Base-by-base conservation (phyloP, 2,113 vertebrate genomes). In the Prinia subflava region DNA sequence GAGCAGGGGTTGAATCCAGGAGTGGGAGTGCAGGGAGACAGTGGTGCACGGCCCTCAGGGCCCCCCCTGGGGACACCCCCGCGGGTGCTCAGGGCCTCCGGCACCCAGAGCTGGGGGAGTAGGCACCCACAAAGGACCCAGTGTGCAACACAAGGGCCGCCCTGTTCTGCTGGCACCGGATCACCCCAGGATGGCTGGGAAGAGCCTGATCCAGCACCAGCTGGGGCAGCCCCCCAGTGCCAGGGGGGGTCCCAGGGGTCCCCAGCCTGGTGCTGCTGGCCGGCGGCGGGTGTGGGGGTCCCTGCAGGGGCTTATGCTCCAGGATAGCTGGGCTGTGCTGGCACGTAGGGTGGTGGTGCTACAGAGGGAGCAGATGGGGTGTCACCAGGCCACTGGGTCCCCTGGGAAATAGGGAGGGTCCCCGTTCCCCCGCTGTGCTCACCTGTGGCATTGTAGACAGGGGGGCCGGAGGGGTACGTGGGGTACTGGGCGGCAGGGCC, bases 401-500 rank as follows among this genome's bases (percentile, higher is more conserved):
- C 46, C 42, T 0, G 5, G 35, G 49, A 14, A n/a, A 37, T 7
- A 11, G 10, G 24, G 31, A 37, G 37, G 21, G 46, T 21, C 19
- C 25, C 37, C 5, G 1, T 41, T n/a, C 7, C 42, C 10, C 35
- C 20, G 6, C 6, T 0, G 21, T 56, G 59, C 95, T 95, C 56
- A 95, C 95, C 92, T 88, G 95, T 70, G 30, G 95, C 87, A 41
- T 95, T 91, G 95, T 95, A 95, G 79, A 88, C 9, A 1, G 87
- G 87, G 27, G 95, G 83, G 1, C 90, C 92, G 0, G 92, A 78
- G 41, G 95, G 90, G 75, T 95, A 95, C 44, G 78, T 28, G 2
- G 95, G 95, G 90, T 94, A 92, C 64, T 88, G 92, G 44, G 87
- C n/a, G 0, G 92, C 57, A 0, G 94, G 89, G 62, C 41, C 42